These are phyloP conservation scores for Strongylocentrotus purpuratus DNA, from an alignment of 35 echinoderm and acorn worm genomes.

Conservation along the genomic window DNA sequence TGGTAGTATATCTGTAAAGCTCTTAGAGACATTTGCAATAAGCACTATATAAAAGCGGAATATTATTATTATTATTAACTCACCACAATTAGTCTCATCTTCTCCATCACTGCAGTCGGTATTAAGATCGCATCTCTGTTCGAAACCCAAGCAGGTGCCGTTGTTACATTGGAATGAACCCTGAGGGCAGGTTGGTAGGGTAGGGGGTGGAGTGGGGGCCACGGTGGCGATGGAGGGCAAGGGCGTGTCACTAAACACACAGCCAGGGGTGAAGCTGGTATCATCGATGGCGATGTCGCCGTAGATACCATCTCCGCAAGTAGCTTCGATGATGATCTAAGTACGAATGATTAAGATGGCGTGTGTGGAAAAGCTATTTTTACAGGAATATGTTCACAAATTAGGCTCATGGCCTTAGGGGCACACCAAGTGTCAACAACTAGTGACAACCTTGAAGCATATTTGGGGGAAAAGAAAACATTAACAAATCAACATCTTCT, in stretches of 20 bases:
- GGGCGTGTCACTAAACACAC: constrained; percentile 17
- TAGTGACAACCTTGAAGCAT: too few relatives aligned
- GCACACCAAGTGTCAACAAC: too few relatives aligned
- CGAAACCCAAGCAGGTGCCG: constrained; percentile 47
- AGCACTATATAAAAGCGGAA: too few relatives aligned
- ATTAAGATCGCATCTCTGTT: constrained; percentile 55
- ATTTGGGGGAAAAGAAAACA: too few relatives aligned
- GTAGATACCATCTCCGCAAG: constrained; percentile 72
- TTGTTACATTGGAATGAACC: constrained; percentile 69
- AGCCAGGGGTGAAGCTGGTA: constrained; percentile 73
- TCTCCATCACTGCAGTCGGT: constrained; percentile 63
- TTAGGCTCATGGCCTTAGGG: too few relatives aligned
- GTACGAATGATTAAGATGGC: too few relatives aligned
- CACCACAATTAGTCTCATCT: constrained; percentile 88
- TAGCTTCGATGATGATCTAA: constrained; percentile 93
- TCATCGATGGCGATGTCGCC: constrained; percentile 98
- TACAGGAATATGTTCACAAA: too few relatives aligned
- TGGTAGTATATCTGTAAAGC: too few relatives aligned
- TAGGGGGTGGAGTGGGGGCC: constrained; percentile 26
- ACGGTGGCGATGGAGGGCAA: constrained; percentile 64
- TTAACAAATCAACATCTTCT: too few relatives aligned
- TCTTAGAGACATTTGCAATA: too few relatives aligned
- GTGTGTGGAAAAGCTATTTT: too few relatives aligned
- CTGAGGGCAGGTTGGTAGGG: constrained; percentile 30
- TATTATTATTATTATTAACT: neutral